A percentile compares a stretch with the other conserved stretches of the same genome.
Evolutionary conservation across 2,797 vertebrate genomes (phyloP).

Genomic region (Malacoraja senta): DNA sequence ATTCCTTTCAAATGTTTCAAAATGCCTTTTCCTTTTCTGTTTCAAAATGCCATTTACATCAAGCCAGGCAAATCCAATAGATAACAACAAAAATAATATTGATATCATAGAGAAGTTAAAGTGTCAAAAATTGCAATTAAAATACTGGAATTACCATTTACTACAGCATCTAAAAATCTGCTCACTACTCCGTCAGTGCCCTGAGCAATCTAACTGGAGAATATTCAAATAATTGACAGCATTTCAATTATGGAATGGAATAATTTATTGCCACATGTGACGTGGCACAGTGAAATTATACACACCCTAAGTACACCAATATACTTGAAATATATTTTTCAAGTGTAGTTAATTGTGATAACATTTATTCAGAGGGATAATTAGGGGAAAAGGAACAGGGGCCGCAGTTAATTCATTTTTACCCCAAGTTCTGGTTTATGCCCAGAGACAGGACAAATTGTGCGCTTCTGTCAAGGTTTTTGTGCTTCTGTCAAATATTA

Average conservation of each 20-base stretch:
- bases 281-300: no score
- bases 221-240: neutral
- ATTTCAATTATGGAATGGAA: no score
- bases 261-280: no score
- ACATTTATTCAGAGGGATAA: neutral
- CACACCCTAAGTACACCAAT: no score
- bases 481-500: neutral
- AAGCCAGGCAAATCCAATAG: neutral
- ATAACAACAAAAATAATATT: neutral
- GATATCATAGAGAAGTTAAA: neutral
- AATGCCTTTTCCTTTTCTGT: no score
- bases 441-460: neutral
- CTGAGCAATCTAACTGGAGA: neutral
- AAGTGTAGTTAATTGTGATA: neutral
- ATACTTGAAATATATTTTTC: no score
- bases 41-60: neutral
- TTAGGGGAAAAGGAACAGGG: neutral
- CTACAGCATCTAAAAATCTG: neutral
- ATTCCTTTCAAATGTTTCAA: no score
- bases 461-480: no score
- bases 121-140: neutral
- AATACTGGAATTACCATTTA: neutral
- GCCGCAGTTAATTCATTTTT: neutral
- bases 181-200: neutral
- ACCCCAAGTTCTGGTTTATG: neutral